phyloP scores from a whole-genome alignment of 2,797 vertebrate genomes.

The Sebastes taczanowskii region DNA sequence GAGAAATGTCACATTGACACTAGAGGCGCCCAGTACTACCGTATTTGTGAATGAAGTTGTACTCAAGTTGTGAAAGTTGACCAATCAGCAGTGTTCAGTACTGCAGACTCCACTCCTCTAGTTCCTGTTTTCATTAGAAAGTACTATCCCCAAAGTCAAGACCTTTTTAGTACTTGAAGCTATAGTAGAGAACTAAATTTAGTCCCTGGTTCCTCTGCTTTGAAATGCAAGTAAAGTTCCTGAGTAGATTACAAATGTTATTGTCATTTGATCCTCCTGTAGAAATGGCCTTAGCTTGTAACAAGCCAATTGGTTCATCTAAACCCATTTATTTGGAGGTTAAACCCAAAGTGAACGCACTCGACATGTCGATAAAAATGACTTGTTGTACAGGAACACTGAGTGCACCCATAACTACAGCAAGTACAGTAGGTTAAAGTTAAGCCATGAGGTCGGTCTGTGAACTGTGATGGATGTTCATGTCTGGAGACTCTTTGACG shows the following conservation, averaged over 20 bases:
- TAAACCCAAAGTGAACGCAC: background rate
- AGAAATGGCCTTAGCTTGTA: background rate
- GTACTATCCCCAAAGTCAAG: accelerated
- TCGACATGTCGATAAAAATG: background rate
- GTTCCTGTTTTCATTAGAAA: background rate
- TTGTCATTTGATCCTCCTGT: background rate
- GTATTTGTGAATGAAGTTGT: background rate
- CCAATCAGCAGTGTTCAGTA: background rate
- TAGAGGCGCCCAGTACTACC: background rate
- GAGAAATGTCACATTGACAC: background rate
- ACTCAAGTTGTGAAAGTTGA: background rate
- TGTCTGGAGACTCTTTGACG: background rate
- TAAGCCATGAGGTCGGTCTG: background rate
- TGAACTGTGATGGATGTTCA: background rate
- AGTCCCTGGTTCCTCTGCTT: background rate
- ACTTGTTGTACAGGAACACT: background rate
- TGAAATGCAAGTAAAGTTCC: background rate
- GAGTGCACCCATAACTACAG: background rate
- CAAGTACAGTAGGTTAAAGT: background rate
- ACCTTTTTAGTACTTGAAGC: background rate
- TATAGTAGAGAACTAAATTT: background rate
- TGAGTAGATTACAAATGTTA: background rate
- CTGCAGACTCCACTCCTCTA: background rate
- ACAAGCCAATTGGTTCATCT: background rate
- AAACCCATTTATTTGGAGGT: background rate